Percentiles rank a stretch among this genome's conserved stretches.
These are phyloP conservation scores for Meda fulgida DNA, from an alignment of 2,797 vertebrate species.

Conservation along the genomic window DNA sequence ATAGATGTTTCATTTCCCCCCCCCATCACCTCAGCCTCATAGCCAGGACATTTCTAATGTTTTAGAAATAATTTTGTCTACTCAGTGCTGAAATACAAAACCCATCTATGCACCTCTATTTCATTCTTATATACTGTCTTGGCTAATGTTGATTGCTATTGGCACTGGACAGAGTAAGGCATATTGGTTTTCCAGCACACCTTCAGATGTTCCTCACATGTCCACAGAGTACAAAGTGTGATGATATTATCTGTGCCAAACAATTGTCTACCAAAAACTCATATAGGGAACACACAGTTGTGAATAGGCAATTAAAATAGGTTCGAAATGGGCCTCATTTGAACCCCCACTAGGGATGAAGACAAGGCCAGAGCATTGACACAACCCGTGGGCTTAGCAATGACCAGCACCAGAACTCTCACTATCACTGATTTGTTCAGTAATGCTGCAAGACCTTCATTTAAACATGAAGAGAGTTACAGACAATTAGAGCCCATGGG, in stretches of 20 bases:
- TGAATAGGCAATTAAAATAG: slow-evolving; percentile 6
- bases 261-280: not conserved
- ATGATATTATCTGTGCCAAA: not conserved
- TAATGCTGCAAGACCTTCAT: slow-evolving; percentile 8
- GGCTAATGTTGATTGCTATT: not conserved
- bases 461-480: not conserved
- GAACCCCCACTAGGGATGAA: not conserved
- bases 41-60: not conserved
- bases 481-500: slow-evolving; percentile 15
- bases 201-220: slow-evolving; percentile 27
- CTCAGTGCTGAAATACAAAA: not conserved
- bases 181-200: not conserved
- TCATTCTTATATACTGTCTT: not conserved
- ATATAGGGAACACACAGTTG: not conserved
- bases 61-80: not conserved
- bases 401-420: slow-evolving; percentile 1
- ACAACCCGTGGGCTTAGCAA: not conserved
- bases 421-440: not conserved
- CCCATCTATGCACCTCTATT: not conserved
- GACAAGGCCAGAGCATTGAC: not conserved
- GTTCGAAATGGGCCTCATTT: not conserved
- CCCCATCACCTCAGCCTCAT: not conserved
- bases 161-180: not conserved
- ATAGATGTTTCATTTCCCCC: not conserved
- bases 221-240: not conserved